Base-by-base conservation (phyloP, 2,113 vertebrate species). In the Butorides virescens region DNA sequence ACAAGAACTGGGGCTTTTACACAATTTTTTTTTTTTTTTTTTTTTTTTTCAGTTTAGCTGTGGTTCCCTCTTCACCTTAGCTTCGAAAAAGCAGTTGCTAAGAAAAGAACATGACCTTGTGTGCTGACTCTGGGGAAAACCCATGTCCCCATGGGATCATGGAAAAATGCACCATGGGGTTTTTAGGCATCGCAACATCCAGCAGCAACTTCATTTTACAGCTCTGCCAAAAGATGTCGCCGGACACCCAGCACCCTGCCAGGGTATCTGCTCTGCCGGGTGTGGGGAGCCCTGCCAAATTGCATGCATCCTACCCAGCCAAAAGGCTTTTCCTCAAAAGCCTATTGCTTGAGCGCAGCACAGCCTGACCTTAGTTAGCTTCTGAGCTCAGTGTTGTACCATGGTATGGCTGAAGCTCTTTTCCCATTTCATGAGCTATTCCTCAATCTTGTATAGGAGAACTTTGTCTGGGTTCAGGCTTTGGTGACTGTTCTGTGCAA, bases 61-160 rank as follows among this genome's bases (percentile, higher is more conserved):
- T 70, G 59, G 11, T 61, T 85, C 37, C 20, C 6, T 84, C 34
- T 62, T 66, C 26, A 88, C 52, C 32, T 88, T 42, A 36, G 19
- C 46, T 76, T n/a, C 46, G 26, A 19, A 50, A 67, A 53, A 37
- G 0, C 5, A 7, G 13, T 21, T 27, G 10, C 36, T 22, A 37
- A 32, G 30, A 21, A 50, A 76, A 71, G 39, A 44, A 21, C 4
- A 1, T 9, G 13, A 29, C n/a, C 29, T 80, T 0, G 0, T 29
- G 20, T n/a, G 27, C 39, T 65, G 46, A 15, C 30, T 21, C 29
- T 56, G 34, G 76, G 55, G 61, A 63, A 63, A 70, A 49, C 21
- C n/a, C 0, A 0, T 17, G 9, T 63, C 37, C n/a, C 34, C 1
- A 0, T 10, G 44, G 49, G 49, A n/a, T 70, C 18, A 21, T 2